A percentile compares a stretch with the other conserved stretches of the same genome.
phyloP scores from a whole-genome alignment of 2,797 vertebrate genomes.

The Anisognathus igniventris region DNA sequence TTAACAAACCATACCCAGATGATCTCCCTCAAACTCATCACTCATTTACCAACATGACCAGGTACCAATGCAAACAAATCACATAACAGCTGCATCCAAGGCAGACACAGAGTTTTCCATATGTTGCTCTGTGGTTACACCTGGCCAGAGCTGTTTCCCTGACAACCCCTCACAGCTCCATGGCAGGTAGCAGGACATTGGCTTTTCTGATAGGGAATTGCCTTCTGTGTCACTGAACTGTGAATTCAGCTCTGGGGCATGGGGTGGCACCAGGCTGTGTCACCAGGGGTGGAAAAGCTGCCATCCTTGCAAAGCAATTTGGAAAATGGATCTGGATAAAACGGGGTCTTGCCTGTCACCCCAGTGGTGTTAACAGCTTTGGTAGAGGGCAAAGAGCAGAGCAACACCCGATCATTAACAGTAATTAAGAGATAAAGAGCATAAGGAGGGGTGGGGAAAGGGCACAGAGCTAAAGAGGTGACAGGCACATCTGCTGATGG shows the following conservation, averaged over 20 bases:
- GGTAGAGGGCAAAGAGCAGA: background rate
- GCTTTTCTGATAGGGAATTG: background rate
- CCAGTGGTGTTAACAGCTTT: background rate
- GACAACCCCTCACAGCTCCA: background rate
- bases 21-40: background rate
- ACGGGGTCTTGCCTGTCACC: background rate
- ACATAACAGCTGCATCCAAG: background rate
- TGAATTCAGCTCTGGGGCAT: background rate
- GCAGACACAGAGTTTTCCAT: background rate
- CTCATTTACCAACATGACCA: background rate
- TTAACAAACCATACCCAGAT: background rate
- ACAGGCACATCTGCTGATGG: background rate
- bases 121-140: background rate
- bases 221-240: background rate
- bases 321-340: background rate
- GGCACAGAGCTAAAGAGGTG: background rate
- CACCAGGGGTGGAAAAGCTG: background rate
- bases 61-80: background rate
- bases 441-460: background rate
- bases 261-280: background rate
- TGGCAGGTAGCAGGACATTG: background rate
- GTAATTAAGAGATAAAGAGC: background rate
- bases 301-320: background rate
- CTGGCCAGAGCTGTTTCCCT: conserved; percentile 13
- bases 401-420: background rate